Percentiles rank a stretch among this genome's conserved stretches.
These are phyloP conservation scores for Falco cherrug DNA, from an alignment of 2,797 vertebrate genomes.

Conservation along the genomic window DNA sequence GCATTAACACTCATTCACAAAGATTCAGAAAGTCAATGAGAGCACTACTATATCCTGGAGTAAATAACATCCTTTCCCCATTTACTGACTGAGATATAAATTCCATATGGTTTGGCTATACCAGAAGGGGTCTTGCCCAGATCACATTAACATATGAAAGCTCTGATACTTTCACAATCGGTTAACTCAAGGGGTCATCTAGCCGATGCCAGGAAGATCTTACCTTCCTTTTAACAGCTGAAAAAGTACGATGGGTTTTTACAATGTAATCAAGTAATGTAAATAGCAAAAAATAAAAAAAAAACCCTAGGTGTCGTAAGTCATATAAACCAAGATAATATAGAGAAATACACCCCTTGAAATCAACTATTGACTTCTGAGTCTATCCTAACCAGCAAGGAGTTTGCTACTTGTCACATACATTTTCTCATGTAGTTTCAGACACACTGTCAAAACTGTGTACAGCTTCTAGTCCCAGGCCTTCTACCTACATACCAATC, in stretches of 20 bases:
- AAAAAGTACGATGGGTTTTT: background rate
- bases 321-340: slow-evolving; percentile 19
- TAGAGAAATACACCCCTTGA: slow-evolving; percentile 7
- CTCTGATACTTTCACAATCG: background rate
- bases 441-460: slow-evolving; percentile 6
- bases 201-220: background rate
- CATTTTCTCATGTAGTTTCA: background rate
- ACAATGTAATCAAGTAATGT: background rate
- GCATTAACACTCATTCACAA: slow-evolving; percentile 35
- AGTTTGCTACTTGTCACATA: slow-evolving; percentile 36
- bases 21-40: slow-evolving; percentile 19
- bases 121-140: background rate
- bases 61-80: background rate
- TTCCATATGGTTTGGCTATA: slow-evolving; percentile 1
- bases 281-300: background rate
- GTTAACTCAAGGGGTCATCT: background rate
- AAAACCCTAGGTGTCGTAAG: background rate
- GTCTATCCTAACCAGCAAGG: background rate
- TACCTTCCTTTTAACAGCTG: background rate
- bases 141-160: background rate
- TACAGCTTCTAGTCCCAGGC: background rate
- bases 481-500: slow-evolving; percentile 1
- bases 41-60: background rate
- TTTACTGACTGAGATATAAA: background rate
- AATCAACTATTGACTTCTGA: slow-evolving; percentile 33